Evolutionary conservation across 2,113 vertebrate genomes (phyloP).

Genomic region (Aplodontia rufa): DNA sequence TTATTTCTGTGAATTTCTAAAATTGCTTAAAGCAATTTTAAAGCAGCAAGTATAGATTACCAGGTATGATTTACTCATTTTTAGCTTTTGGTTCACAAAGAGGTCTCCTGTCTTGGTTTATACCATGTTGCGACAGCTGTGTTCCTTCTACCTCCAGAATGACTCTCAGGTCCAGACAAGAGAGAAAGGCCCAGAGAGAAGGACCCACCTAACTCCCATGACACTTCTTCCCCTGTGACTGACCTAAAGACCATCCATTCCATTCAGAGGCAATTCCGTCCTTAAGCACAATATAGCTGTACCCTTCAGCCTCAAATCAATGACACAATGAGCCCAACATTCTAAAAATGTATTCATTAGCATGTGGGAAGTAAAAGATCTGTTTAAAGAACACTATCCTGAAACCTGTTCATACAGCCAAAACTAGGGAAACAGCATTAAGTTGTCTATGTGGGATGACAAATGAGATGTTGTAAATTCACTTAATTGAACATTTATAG

Average conservation of each 20-base stretch:
- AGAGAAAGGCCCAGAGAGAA: background rate
- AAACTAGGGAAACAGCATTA: background rate
- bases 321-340: background rate
- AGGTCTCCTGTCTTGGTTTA: background rate
- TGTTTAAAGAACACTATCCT: background rate
- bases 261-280: background rate
- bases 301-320: background rate
- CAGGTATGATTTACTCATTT: constrained; percentile 5
- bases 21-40: constrained; percentile 41
- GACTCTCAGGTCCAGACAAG: background rate
- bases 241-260: no score
- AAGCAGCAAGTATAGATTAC: background rate
- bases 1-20: background rate
- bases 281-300: background rate
- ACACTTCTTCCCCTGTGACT: background rate
- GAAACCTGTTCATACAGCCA: background rate
- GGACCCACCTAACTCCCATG: background rate
- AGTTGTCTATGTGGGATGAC: background rate
- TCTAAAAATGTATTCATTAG: background rate
- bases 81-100: background rate
- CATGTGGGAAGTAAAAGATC: background rate
- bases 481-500: background rate
- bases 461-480: background rate
- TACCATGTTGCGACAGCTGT: background rate
- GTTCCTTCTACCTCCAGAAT: background rate